Conservation (phyloP, 2,888 invertebrate species). For the Cantharis flavilabris region DNA sequence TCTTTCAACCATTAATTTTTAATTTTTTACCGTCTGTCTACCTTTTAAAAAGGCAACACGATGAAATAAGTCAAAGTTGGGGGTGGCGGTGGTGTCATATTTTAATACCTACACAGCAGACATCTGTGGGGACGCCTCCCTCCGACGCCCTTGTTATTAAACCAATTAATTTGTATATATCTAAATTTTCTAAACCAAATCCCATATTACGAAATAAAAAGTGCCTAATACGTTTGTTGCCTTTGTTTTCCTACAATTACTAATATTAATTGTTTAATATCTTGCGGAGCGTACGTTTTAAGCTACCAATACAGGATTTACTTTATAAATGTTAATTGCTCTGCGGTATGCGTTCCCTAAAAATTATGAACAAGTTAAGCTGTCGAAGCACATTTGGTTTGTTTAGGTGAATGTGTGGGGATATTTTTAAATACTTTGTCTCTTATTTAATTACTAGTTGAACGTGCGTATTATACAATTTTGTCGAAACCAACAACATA, state of each 20-base stretch:
- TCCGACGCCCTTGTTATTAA: slow-evolving; percentile 47
- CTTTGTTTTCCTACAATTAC: slow-evolving; percentile 36
- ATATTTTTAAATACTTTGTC: slow-evolving; percentile 24
- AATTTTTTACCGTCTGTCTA: slow-evolving; percentile 28
- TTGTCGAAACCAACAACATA: slow-evolving; percentile 26
- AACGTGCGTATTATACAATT: slow-evolving; percentile 27
- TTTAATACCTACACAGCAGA: slow-evolving; percentile 24
- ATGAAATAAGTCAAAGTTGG: slow-evolving; percentile 4
- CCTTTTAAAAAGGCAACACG: slow-evolving; percentile 25
- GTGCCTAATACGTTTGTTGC: slow-evolving; percentile 39
- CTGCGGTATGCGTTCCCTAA: slow-evolving; percentile 40
- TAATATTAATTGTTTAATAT: slow-evolving; percentile 56
- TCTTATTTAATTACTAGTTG: slow-evolving; percentile 31
- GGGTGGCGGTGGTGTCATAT: slow-evolving; percentile 5
- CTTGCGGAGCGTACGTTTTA: slow-evolving; percentile 54
- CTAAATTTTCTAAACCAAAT: slow-evolving; percentile 43
- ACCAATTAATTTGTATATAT: slow-evolving; percentile 47
- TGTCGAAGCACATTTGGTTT: slow-evolving; percentile 22
- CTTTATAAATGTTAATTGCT: slow-evolving; percentile 56
- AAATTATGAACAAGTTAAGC: slow-evolving; percentile 37
- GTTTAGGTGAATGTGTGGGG: slow-evolving; percentile 23
- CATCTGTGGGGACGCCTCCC: slow-evolving; percentile 9
- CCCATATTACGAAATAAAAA: slow-evolving; percentile 46
- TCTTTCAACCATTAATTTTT: slow-evolving; percentile 33
- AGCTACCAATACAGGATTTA: slow-evolving; percentile 54